phyloP scores from a whole-genome alignment of 2,113 vertebrate genomes.

The Malurus cyaneus region DNA sequence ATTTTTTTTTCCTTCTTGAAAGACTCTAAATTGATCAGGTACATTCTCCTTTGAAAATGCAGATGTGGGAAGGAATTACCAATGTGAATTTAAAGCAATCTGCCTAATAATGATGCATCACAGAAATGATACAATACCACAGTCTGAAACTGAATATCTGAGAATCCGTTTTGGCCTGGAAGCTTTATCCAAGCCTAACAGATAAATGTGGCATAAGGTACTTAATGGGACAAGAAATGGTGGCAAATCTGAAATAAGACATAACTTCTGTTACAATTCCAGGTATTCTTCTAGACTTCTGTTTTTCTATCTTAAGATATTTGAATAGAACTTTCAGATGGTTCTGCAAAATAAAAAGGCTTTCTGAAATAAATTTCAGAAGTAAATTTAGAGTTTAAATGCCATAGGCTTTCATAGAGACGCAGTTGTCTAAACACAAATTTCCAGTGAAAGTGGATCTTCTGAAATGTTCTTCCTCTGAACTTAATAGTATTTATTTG shows the following conservation, averaged over 20 bases:
- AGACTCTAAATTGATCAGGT: background rate
- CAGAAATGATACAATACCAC: background rate
- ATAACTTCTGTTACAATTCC: background rate
- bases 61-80: background rate
- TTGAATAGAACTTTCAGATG: background rate
- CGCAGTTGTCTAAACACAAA: background rate
- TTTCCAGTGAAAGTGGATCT: background rate
- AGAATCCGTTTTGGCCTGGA: background rate
- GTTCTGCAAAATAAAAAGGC: background rate
- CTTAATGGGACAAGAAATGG: background rate
- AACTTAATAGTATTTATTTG: background rate
- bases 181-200: background rate
- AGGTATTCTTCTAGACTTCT: background rate
- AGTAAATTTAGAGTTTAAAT: background rate
- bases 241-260: background rate
- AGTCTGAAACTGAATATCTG: background rate
- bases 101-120: background rate
- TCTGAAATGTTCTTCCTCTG: background rate
- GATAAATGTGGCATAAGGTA: background rate
- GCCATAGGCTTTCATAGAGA: background rate
- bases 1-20: background rate
- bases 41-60: background rate
- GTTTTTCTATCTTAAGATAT: background rate
- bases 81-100: background rate
- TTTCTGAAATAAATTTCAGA: background rate